Conservation (phyloP, 1,140 invertebrate genomes). For the Theocolax elegans region DNA sequence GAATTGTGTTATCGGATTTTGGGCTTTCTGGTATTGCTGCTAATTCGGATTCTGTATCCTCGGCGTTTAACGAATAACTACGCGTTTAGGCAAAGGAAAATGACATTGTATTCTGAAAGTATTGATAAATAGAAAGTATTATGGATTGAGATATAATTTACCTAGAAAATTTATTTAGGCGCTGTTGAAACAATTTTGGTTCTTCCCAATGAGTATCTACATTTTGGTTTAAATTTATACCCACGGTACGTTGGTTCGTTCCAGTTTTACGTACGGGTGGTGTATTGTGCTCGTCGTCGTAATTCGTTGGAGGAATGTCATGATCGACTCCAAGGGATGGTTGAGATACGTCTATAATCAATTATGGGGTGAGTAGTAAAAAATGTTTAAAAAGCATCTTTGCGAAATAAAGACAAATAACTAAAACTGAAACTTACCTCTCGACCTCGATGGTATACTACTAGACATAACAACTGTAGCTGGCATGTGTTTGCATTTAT, state of each 20-base stretch:
- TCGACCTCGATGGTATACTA: conserved; percentile 74
- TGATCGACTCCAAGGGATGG: conserved; percentile 77
- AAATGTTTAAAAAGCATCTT: conserved; percentile 8
- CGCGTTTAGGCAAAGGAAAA: too few relatives aligned
- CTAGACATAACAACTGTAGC: conserved; percentile 79
- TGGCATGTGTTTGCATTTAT: conserved; percentile 84
- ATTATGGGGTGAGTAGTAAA: conserved; percentile 10
- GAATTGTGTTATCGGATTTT: conserved; percentile 80
- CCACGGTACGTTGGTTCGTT: background rate
- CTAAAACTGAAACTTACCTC: conserved; percentile 70
- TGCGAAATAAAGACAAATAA: conserved; percentile 6
- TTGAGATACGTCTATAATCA: conserved; percentile 76
- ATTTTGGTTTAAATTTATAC: background rate
- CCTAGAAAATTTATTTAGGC: background rate
- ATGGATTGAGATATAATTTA: background rate
- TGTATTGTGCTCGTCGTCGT: background rate
- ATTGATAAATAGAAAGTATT: too few relatives aligned
- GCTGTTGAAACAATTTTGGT: background rate
- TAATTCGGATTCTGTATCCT: conserved; percentile 85
- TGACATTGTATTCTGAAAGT: too few relatives aligned
- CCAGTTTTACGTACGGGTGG: background rate
- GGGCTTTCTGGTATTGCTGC: conserved; percentile 89
- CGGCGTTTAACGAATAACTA: conserved; percentile 81
- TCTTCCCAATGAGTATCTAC: background rate
- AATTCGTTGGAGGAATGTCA: conserved; percentile 55